Percentiles rank a stretch among this genome's conserved stretches.
Conservation (phyloP, 2,797 vertebrate species). For the Cyprinodon diabolis region DNA sequence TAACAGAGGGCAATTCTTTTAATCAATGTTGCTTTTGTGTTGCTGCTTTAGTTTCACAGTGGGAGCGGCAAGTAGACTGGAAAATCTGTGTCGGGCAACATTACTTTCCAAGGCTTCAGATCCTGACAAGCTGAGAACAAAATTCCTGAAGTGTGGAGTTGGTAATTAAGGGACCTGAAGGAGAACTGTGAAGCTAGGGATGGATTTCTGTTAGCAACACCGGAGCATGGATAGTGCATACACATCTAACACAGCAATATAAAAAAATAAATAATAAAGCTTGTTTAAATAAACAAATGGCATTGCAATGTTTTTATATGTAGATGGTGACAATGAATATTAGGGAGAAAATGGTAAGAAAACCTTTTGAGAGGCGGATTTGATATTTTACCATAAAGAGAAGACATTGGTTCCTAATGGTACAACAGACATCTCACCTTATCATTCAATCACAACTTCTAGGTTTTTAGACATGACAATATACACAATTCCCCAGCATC, state of each 20-base stretch:
- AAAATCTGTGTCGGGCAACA: conserved; percentile 48
- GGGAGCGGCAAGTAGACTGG: conserved; percentile 51
- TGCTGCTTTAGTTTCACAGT: conserved; percentile 50
- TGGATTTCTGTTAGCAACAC: not conserved
- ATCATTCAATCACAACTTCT: not conserved
- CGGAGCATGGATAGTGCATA: not conserved
- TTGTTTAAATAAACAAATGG: not conserved
- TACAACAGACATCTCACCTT: not conserved
- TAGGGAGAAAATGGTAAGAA: no score
- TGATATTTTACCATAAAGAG: not conserved
- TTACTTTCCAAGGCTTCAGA: conserved; percentile 21
- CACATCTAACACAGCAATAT: not conserved
- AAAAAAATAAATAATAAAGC: not conserved
- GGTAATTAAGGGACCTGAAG: conserved; percentile 1
- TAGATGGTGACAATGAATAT: not conserved
- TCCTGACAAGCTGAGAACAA: conserved; percentile 15
- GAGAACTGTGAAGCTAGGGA: conserved; percentile 1
- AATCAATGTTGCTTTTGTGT: conserved; percentile 76
- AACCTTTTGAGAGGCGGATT: not conserved
- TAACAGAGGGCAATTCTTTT: conserved; percentile 49
- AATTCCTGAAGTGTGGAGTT: conserved; percentile 1
- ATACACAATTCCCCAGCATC: not conserved
- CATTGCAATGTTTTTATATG: no score
- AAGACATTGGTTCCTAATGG: not conserved
- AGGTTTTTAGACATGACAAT: not conserved